Evolutionary conservation across 2,113 vertebrate species (phyloP), one percentile per base, ranked within the genome.

Genomic region (Oryzias curvinotus): DNA sequence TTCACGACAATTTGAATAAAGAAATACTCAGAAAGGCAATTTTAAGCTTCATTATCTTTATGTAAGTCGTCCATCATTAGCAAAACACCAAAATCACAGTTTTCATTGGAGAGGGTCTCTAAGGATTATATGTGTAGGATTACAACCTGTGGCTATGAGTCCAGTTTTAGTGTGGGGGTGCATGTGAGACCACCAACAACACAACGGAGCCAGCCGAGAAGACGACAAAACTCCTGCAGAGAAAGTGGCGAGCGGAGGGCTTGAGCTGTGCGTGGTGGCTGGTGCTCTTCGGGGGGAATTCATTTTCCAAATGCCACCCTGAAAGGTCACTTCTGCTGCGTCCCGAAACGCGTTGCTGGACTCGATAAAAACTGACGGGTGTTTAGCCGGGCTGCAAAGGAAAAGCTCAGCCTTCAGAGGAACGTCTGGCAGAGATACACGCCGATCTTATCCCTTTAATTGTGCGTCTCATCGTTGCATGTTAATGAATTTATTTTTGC

Each of bases 321-420:
- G 16, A 83, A 87, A 85, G 82, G 85, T 85, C 78, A 75, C 65
- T 23, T 68, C 56, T 57, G 44, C 54, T 43, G 41, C 65, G 64
- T 28, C 60, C 57, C 7, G 15, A 48, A 63, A 41, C 26, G 25
- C 48, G 16, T 19, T 12, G 1, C 64, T 52, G 62, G 57, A 80
- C 44, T 57, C 57, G 59, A 81, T 75, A 47, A 18, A 57, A 65
- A 41, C 18, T 66, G 85, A 83, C 47, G 1, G 50, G 15, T 47
- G 25, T 57, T 73, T 8, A 44, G 15, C 16, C 46, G 7, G 47
- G 65, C 4, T 0, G 21, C 44, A 43, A 44, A 49, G 45, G 50
- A 51, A 57, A 60, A 42, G 56, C n/a, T 46, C 3, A 5, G 42
- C 52, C 36, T 45, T 52, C 16, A 44, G 28, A 48, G 30, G 5